Base-by-base conservation (phyloP, 1,140 invertebrate genomes). In the Sesamia nonagrioides region DNA sequence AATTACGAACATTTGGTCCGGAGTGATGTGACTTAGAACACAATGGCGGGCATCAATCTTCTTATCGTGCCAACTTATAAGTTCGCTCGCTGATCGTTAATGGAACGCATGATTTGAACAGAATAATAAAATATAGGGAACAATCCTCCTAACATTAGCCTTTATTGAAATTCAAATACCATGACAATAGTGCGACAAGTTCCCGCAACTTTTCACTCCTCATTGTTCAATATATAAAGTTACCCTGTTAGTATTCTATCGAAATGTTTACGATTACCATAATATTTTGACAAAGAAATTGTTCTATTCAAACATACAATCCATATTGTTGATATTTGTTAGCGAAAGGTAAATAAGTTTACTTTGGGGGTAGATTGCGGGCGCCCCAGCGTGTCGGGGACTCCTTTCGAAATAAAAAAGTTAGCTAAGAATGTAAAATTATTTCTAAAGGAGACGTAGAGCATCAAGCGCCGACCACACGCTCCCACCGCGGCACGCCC, bases 371-470 rank as follows among this genome's bases (percentile, higher is more conserved):
- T 27, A 45, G 33, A 42, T 37, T 40, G 60, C 15, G 60, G 37
- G n/a, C 37, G 63, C 35, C 5, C 7, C n/a, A 4, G 42, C 15
- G 27, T 9, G n/a, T 2, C 40, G n/a, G 18, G 15, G 2, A 4
- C 0, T n/a, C 15, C 15, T 50, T n/a, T n/a, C 13, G 6, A 50
- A 11, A 48, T 15, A 40, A 45, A n/a, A 48, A 21, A 5, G 54
- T 75, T 52, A 61, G 37, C 58, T 75, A 63, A 75, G 73, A 77
- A 77, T 68, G 9, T 74, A 74, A 79, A 69, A 82, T 81, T 71
- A 77, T 84, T 88, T 78, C 78, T 84, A 35, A 94, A 94, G 93
- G 93, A 80, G 93, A 94, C 76, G 89, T 94, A 80, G 84, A 87
- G 48, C 86, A 90, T 13, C 89, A 92, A 85, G 79, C 86, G 18